phyloP scores from a whole-genome alignment of 2,113 vertebrate genomes.

The Mobula hypostoma region DNA sequence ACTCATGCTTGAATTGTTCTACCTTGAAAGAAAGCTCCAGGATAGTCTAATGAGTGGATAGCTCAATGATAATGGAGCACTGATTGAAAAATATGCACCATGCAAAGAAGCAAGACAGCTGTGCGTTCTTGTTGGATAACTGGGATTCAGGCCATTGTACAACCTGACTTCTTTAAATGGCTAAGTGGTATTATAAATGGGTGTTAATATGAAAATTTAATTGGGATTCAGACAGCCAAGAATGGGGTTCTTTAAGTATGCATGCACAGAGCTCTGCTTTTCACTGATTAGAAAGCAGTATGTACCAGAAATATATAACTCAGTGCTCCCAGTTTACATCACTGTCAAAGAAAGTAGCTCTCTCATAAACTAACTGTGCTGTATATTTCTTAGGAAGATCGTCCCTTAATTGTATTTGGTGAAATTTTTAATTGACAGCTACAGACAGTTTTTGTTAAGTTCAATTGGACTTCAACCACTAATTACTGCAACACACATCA shows the following conservation, averaged over 20 bases:
- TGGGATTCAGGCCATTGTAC: constrained; percentile 9
- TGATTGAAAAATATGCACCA: constrained; percentile 11
- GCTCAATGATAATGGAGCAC: constrained; percentile 11
- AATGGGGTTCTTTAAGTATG: background rate
- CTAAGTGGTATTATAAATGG: constrained; percentile 6
- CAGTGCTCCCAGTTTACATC: background rate
- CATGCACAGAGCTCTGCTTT: background rate
- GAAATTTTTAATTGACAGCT: background rate
- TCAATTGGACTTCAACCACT: background rate
- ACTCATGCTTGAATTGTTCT: constrained; percentile 28
- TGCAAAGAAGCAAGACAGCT: constrained; percentile 9
- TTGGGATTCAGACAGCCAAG: background rate
- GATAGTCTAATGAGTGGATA: constrained; percentile 3
- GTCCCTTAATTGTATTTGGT: background rate
- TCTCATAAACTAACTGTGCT: background rate
- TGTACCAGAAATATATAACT: background rate
- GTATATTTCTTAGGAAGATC: background rate
- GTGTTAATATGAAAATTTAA: constrained; percentile 19
- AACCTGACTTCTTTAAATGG: background rate
- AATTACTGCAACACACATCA: background rate
- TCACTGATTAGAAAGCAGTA: background rate
- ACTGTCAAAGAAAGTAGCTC: background rate
- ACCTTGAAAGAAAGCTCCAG: constrained; percentile 22
- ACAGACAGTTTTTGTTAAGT: background rate
- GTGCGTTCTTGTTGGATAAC: background rate